A percentile compares a stretch with the other conserved stretches of the same genome.
These are phyloP conservation scores for Scrobipalpa atriplicella DNA, from an alignment of 2,888 invertebrate species.

Conservation along the genomic window DNA sequence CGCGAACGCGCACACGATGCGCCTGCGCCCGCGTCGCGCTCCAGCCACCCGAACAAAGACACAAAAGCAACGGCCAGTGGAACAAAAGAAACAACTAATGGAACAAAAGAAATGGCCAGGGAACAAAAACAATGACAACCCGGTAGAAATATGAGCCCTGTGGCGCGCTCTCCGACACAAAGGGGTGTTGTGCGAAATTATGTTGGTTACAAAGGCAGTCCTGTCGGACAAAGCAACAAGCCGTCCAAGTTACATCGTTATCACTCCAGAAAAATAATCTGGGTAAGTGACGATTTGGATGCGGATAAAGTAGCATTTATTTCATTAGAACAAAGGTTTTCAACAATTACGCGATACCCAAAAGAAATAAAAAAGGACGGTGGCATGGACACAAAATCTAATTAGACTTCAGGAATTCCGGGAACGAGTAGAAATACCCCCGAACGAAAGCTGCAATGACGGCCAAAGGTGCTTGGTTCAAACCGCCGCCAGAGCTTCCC, in stretches of 20 bases:
- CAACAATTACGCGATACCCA: background rate
- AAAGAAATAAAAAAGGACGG: constrained; percentile 4
- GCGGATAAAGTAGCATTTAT: constrained; percentile 1
- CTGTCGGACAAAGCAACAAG: constrained; percentile 38
- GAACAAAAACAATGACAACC: constrained; percentile 62
- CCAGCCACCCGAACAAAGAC: constrained; percentile 52
- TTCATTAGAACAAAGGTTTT: background rate
- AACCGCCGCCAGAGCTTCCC: constrained; percentile 51
- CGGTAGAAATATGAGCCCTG: constrained; percentile 48
- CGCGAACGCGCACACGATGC: constrained; percentile 35
- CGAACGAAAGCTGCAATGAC: constrained; percentile 48
- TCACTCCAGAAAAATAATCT: constrained; percentile 4
- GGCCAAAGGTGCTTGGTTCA: constrained; percentile 54
- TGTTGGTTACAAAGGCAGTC: constrained; percentile 56
- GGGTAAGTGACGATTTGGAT: background rate
- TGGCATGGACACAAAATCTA: background rate
- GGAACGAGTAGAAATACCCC: constrained; percentile 30
- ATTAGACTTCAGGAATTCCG: constrained; percentile 22
- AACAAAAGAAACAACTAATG: constrained; percentile 34
- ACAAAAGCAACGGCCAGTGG: constrained; percentile 54
- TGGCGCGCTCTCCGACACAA: constrained; percentile 59
- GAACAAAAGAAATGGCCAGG: constrained; percentile 55
- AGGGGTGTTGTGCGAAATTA: constrained; percentile 61
- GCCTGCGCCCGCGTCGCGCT: constrained; percentile 46
- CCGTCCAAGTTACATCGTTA: constrained; percentile 20